A percentile compares a stretch with the other conserved stretches of the same genome.
phyloP scores from a whole-genome alignment of 2,888 invertebrate species.

The Scelioninae gen. 2 region DNA sequence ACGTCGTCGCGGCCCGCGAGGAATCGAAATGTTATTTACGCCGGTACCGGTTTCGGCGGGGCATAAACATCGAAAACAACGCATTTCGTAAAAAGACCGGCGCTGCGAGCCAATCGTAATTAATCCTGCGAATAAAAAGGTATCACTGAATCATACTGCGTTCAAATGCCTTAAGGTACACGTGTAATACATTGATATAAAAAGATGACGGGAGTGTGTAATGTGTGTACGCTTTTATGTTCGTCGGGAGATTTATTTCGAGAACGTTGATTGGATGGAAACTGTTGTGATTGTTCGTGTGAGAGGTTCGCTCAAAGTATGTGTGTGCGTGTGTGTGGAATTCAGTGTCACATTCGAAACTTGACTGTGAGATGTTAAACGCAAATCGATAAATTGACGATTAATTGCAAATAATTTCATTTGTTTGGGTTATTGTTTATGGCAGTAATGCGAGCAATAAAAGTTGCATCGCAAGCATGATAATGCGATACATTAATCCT shows the following conservation, averaged over 20 bases:
- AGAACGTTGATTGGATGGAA: too few relatives aligned
- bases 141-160: conserved; percentile 41
- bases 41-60: conserved; percentile 40
- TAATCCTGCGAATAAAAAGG: conserved; percentile 49
- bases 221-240: conserved; percentile 9
- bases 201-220: conserved; percentile 22
- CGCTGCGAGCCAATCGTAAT: conserved; percentile 50
- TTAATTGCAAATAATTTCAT: too few relatives aligned
- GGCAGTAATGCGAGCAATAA: too few relatives aligned
- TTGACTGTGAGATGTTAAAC: too few relatives aligned
- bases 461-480: too few relatives aligned
- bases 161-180: conserved; percentile 37
- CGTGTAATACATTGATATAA: conserved; percentile 40
- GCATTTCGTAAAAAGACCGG: conserved; percentile 47
- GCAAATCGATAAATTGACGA: too few relatives aligned
- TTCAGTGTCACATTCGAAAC: too few relatives aligned
- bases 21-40: conserved; percentile 45
- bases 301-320: too few relatives aligned
- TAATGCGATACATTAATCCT: too few relatives aligned
- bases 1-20: conserved; percentile 14
- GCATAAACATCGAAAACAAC: conserved; percentile 50
- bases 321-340: too few relatives aligned
- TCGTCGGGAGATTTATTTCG: conserved; percentile 20
- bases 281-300: too few relatives aligned
- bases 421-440: too few relatives aligned